Evolutionary conservation across 2,113 vertebrate genomes (phyloP).

Genomic region (Zosterops pallidus): DNA sequence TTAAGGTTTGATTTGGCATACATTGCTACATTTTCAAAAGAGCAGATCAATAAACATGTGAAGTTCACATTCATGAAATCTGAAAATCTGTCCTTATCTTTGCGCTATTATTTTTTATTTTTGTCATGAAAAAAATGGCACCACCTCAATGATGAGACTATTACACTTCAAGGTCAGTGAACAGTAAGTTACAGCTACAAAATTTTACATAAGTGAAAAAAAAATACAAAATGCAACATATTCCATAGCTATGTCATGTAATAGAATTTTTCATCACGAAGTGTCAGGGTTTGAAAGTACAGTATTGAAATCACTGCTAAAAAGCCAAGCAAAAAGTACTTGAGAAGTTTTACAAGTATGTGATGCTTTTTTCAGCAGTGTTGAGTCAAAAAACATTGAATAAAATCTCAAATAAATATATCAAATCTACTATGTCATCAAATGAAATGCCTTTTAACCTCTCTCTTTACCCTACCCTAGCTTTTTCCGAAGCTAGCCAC

Average conservation of each 20-base stretch:
- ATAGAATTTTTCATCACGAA: background rate
- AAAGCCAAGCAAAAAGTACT: background rate
- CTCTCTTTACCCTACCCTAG: background rate
- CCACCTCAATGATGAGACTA: background rate
- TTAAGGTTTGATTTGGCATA: background rate
- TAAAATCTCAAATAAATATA: background rate
- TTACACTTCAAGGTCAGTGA: background rate
- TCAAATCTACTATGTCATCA: background rate
- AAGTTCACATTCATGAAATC: background rate
- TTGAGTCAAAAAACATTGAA: background rate
- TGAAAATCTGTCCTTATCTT: background rate
- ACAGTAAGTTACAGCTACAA: background rate
- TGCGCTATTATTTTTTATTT: background rate
- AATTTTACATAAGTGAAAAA: background rate
- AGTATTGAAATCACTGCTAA: background rate
- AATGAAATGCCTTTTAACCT: background rate
- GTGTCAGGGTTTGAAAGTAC: background rate
- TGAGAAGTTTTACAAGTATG: background rate
- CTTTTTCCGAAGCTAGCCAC: background rate
- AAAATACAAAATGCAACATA: background rate
- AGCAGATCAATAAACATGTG: background rate
- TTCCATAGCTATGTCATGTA: background rate
- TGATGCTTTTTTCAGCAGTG: background rate
- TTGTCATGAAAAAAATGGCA: background rate
- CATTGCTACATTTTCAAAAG: background rate